Evolutionary conservation across 2,113 vertebrate species (phyloP), one percentile per base, ranked within the genome.

Genomic region (Pteropus alecto): DNA sequence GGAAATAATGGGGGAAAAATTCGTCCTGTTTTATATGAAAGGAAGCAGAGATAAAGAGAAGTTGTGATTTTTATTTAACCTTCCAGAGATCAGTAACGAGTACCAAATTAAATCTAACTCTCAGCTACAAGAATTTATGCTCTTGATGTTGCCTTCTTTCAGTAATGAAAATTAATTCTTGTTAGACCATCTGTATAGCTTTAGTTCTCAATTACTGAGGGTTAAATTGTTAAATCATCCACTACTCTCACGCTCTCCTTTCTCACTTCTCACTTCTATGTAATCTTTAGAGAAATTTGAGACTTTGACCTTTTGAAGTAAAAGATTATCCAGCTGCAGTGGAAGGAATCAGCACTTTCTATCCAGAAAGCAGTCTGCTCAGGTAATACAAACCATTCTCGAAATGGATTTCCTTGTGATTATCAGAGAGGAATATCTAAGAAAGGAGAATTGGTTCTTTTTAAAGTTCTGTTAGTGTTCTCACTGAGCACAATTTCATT

Each of bases 81-180:
- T 83, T 86, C 33, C 33, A 68, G 6, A 28, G 13, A 88, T 84
- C 41, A 94, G 65, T 74, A 90, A 94, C 35, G 79, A 33, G 74
- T 61, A 79, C 6, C 33, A 87, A 91, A 92, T 88, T 92, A 92
- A 96, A 76, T 12, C 46, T 82, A 82, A 90, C 38, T 58, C 14
- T 0, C 14, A 61, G 3, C 43, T 46, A 54, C 8, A 71, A 83
- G 22, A 86, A 94, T 87, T 63, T 89, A 30, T 88, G 24, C 15
- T 48, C 18, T 68, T 21, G 10, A 38, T 95, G n/a, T 48, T 79
- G 61, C 4, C 48, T 21, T 88, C 71, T 86, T 91, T 91, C 48
- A 48, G 73, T 51, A 83, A 74, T 61, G n/a, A 74, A 83, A 96
- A 46, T 78, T 2, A 87, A 73, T 87, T 82, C 28, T 90, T 95